Evolutionary conservation across 2,113 vertebrate species (phyloP), one percentile per base, ranked within the genome.

Genomic region (Zosterops borbonicus): DNA sequence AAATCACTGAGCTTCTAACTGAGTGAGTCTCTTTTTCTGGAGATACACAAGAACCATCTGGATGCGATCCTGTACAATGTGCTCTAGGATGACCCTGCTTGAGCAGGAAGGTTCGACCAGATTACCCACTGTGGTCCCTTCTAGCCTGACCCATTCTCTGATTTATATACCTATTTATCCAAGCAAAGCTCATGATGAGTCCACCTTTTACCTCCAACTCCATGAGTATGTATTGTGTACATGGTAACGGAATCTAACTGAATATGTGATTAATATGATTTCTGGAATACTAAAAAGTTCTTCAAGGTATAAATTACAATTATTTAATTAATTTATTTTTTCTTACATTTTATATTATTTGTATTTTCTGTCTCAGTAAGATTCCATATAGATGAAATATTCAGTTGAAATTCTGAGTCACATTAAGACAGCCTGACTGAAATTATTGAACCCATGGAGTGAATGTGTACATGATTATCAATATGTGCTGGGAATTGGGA

Each of bases 51-150:
- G 17, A 58, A 3, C 21, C 3, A 9, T 12, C 2, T 2, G 1
- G 15, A 33, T 33, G 14, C 14, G 44, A 15, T 33, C 31, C 14
- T 37, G 35, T 28, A 8, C 44, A 13, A 2, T 28, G 21, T 31
- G 14, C 17, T 73, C 25, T 37, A 25, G 27, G 8, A 50, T 33
- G 33, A 10, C 5, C 12, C 37, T 65, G 31, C 14, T 50, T 65
- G 18, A 50, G 22, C 27, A 28, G 7, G 3, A 18, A 37, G 14
- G 9, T 44, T 65, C 0, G 0, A 37, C 14, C 3, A 2, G 9
- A 42, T 15, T 6, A 35, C 7, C 6, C 22, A 37, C 27, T 33
- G 22, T 31, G 37, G 9, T 56, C 22, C 3, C 18, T 58, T 44
- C 31, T 14, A 44, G 9, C 22, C 12, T 52, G 28, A 33, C 5